A percentile compares a stretch with the other conserved stretches of the same genome.
Conservation (phyloP, 2,113 vertebrate species). For the Pogonocichla stellata region DNA sequence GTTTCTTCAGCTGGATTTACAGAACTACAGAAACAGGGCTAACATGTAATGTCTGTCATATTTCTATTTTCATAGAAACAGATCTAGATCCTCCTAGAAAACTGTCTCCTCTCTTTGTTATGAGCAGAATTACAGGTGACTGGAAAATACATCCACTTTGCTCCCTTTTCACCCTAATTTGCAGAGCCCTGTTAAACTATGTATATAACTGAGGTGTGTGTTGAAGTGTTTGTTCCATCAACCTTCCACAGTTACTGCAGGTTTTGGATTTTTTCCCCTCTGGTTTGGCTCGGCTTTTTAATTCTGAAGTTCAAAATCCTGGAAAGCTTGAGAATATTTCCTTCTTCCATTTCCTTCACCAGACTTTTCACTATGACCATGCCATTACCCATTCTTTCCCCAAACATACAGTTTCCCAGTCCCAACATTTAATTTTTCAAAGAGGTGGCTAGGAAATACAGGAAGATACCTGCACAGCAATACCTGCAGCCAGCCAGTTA, state of each 20-base stretch:
- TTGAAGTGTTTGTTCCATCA: neutral
- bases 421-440: neutral
- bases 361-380: neutral
- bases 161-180: neutral
- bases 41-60: neutral
- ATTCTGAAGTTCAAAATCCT: neutral
- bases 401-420: neutral
- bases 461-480: neutral
- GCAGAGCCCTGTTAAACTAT: neutral
- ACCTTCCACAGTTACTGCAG: neutral
- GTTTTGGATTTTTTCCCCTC: neutral
- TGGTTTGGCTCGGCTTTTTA: neutral
- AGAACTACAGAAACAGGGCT: neutral
- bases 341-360: neutral
- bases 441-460: neutral
- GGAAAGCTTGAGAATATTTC: neutral
- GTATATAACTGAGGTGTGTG: neutral
- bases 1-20: neutral
- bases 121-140: neutral
- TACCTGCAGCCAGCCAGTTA: neutral
- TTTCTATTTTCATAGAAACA: neutral
- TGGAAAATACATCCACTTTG: neutral
- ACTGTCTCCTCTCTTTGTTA: neutral
- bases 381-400: neutral
- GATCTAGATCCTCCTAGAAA: neutral